Percentiles rank a stretch among this genome's conserved stretches.
Conservation (phyloP, 1,140 invertebrate species). For the Teleopsis dalmanni region DNA sequence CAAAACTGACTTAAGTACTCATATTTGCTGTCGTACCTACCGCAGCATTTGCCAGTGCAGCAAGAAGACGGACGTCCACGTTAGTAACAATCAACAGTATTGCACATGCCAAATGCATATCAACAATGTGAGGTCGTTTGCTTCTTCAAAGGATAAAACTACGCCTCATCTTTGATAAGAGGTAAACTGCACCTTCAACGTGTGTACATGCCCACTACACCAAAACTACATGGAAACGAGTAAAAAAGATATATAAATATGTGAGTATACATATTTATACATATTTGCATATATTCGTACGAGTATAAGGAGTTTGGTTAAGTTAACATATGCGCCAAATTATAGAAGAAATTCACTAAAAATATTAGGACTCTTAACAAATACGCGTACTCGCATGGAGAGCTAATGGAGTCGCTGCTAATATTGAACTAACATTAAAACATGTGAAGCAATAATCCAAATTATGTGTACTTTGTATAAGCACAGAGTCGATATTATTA, state of each 20-base stretch:
- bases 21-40: not conserved
- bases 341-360: not conserved
- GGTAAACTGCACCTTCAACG: constrained; percentile 3
- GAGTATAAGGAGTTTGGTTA: too few relatives aligned
- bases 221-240: not conserved
- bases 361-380: constrained; percentile 1
- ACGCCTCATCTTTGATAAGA: constrained; percentile 4
- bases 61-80: not conserved
- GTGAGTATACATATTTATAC: not conserved
- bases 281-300: not conserved
- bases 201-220: not conserved
- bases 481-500: too few relatives aligned
- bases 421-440: not conserved
- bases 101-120: constrained; percentile 2
- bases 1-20: not conserved
- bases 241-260: not conserved
- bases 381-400: not conserved
- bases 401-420: constrained; percentile 1
- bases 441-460: not conserved
- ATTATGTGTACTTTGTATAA: too few relatives aligned
- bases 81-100: constrained; percentile 1
- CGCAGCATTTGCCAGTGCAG: constrained; percentile 1
- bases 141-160: not conserved
- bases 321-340: too few relatives aligned
- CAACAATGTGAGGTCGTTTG: not conserved